Evolutionary conservation across 1,140 invertebrate species (phyloP), one percentile per base, ranked within the genome.

Genomic region (Drosophila triauraria): DNA sequence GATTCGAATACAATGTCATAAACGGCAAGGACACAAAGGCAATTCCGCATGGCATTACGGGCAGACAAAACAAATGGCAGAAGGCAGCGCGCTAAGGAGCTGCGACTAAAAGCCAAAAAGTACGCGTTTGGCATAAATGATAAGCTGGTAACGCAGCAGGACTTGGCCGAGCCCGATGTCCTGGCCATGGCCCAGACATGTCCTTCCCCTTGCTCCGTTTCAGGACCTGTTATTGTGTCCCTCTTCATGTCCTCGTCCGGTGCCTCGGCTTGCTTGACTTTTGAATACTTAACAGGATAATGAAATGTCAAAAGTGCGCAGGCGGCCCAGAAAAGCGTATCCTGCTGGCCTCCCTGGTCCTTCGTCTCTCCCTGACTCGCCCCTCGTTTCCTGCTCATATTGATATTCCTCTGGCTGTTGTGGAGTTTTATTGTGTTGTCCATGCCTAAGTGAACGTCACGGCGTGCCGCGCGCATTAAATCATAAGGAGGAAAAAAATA

Each of bases 221-320:
- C 38, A 25, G 17, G 43, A 57, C 42, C 17, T 20, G 17, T 38
- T 54, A 7, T 35, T 8, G 32, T 30, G 48, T 38, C 46, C 44
- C 30, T 30, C 30, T 23, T 46, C 72, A 65, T 59, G 56, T 58
- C 59, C 80, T 27, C 20, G 47, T 65, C 40, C 47, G 64, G 44
- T 74, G 47, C 43, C 56, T 67, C 53, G 75, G 83, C 75, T 78
- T 88, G 84, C 72, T 84, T 88, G 85, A 88, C 85, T 88, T 88
- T 88, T 88, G 85, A 88, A 88, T 88, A 88, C 85, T 88, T 88
- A 88, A 88, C 85, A 90, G 85, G 85, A 88, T 90, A 88, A 88
- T 88, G 85, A 88, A 88, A 88, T 85, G 85, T 90, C 85, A 88
- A 88, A 88, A 88, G 85, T 88, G 84, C 85, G 85, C 80, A 80